Conservation (phyloP, 2,113 vertebrate species). For the Patagioenas fasciata region DNA sequence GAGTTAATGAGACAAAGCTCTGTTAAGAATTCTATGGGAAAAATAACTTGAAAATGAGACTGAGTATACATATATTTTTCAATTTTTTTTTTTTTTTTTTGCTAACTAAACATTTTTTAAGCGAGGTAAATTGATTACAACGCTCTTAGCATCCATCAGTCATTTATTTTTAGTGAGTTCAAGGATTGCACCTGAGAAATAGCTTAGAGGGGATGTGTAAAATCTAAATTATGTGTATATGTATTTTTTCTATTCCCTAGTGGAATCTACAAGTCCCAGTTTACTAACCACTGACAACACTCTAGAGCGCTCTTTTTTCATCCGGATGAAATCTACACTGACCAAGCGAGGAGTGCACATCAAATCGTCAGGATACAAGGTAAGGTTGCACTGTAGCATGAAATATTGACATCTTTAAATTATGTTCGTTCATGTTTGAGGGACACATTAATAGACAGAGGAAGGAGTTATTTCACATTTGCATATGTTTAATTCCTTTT, state of each 20-base stretch:
- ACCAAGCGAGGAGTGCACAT: constrained; percentile 98
- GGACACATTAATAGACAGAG: neutral
- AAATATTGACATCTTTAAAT: constrained; percentile 9
- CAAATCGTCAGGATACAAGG: constrained; percentile 99
- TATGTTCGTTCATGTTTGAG: neutral
- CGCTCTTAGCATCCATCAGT: constrained; percentile 74
- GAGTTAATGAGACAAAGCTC: constrained; percentile 39
- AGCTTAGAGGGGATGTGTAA: constrained; percentile 45
- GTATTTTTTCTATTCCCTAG: constrained; percentile 78
- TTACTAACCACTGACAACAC: constrained; percentile 90
- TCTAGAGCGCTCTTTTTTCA: constrained; percentile 97
- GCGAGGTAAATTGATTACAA: constrained; percentile 76
- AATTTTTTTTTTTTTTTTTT: constrained; percentile 58
- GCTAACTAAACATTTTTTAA: constrained; percentile 75
- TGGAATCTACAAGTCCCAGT: constrained; percentile 94
- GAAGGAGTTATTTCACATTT: neutral
- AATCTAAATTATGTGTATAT: constrained; percentile 68
- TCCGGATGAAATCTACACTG: constrained; percentile 98
- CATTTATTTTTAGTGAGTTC: constrained; percentile 77
- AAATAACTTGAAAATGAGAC: constrained; percentile 49
- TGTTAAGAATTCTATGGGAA: constrained; percentile 37
- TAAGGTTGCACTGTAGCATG: constrained; percentile 68
- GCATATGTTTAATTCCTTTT: neutral
- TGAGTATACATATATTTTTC: constrained; percentile 65
- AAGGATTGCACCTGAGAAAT: constrained; percentile 74